phyloP scores from a whole-genome alignment of 2,888 invertebrate genomes.

The Pollenia labialis region DNA sequence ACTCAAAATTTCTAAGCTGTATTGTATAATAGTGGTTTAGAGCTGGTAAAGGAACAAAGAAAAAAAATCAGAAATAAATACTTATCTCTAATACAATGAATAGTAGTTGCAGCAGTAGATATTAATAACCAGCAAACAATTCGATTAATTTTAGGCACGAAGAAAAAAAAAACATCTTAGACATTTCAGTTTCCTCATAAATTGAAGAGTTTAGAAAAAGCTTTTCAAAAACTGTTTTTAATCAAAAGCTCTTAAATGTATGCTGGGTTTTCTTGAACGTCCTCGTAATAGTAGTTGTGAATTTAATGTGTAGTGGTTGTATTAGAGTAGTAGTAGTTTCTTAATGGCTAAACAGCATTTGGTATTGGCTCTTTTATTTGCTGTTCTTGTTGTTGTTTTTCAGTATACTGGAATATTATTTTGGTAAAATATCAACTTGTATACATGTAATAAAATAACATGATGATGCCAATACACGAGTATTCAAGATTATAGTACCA shows the following conservation, averaged over 20 bases:
- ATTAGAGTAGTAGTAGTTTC: conserved; percentile 43
- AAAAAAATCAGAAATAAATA: conserved; percentile 62
- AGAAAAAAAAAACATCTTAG: background rate
- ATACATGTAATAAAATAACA: conserved; percentile 55
- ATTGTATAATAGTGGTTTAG: conserved; percentile 57
- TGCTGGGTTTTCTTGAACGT: conserved; percentile 15
- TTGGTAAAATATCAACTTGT: conserved; percentile 42
- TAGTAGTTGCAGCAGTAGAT: conserved; percentile 26
- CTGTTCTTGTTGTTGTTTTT: conserved; percentile 42
- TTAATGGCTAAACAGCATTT: conserved; percentile 56
- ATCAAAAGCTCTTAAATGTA: background rate
- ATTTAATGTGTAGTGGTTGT: conserved; percentile 34
- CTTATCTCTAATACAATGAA: conserved; percentile 60
- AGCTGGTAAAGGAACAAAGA: conserved; percentile 39
- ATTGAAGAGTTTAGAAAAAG: background rate
- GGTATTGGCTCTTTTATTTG: conserved; percentile 7
- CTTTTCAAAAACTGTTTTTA: background rate
- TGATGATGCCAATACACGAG: conserved; percentile 71
- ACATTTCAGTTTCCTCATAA: background rate
- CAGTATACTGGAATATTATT: conserved; percentile 31
- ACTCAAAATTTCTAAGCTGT: conserved; percentile 66
- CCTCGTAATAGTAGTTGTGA: conserved; percentile 25
- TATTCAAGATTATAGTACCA: conserved; percentile 60
- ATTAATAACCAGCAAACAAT: conserved; percentile 54
- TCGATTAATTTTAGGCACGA: background rate